Base-by-base conservation (phyloP, 2,888 invertebrate genomes). In the Cenopis cana region DNA sequence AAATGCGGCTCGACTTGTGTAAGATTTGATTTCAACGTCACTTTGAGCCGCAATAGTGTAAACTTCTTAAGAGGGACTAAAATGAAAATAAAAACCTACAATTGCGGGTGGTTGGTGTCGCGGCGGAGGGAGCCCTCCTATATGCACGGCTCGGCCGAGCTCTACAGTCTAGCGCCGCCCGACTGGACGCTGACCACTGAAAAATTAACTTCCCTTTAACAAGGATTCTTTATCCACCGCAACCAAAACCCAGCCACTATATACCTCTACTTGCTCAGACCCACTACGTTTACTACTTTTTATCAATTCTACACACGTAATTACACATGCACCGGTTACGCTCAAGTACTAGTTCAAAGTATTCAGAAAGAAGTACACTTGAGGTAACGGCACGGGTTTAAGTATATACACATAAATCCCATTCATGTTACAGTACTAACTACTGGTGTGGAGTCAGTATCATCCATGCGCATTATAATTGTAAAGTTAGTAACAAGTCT, bases 141-240 rank as follows among this genome's bases (percentile, higher is more conserved):
- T 79, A 80, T 82, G 75, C 67, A 86, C 84, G 86, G 86, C 86
- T 82, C 77, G 85, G 78, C 81, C 82, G 55, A 66, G 78, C 81
- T 83, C 84, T 93, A 93, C 82, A 93, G 85, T 90, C 89, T 89
- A 87, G 92, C 92, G 84, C 91, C 92, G 78, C 82, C 84, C 83
- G 93, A 91, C 84, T 93, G 93, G 84, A 93, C 85, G 90, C 81
- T 88, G 89, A 90, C 83, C 88, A 92, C 93, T 93, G 93, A 92
- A 93, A 93, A 84, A 91, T 90, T 82, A 90, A 91, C 84, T 87
- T 83, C 81, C 79, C 75, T 91, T 93, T 89, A 91, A 82, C 83
- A 84, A 82, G 78, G 78, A 76, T 76, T 78, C 78, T 84, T 82
- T 80, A 69, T 77, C 79, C 76, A 86, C 86, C 84, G 81, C 79